Conservation (phyloP, 2,797 vertebrate genomes). For the Gobio occitaniae region DNA sequence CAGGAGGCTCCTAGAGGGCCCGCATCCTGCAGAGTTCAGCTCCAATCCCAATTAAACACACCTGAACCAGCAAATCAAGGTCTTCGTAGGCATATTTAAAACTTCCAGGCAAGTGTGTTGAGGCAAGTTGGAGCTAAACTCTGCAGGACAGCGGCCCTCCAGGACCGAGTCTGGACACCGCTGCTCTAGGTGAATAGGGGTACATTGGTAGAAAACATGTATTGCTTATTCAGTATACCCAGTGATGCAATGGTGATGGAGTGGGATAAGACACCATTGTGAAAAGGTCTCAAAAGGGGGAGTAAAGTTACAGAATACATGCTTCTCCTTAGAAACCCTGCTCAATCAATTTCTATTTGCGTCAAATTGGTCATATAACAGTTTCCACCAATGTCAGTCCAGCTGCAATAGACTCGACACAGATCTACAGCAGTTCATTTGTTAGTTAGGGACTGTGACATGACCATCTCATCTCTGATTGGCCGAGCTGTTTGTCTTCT, state of each 20-base stretch:
- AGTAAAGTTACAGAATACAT: slow-evolving; percentile 21
- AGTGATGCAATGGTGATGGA: slow-evolving; percentile 23
- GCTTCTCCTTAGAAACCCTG: background rate
- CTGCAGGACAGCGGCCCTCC: background rate
- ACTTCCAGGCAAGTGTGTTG: too few species aligned
- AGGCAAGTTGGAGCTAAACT: background rate
- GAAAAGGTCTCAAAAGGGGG: slow-evolving; percentile 15
- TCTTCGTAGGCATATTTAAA: too few species aligned
- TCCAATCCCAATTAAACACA: too few species aligned
- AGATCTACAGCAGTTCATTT: slow-evolving; percentile 17
- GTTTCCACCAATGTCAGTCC: background rate
- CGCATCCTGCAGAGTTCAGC: too few species aligned
- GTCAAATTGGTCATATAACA: slow-evolving; percentile 15
- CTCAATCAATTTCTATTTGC: background rate
- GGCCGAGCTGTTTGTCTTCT: background rate
- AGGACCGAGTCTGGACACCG: background rate
- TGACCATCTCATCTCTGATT: slow-evolving; percentile 8
- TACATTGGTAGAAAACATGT: slow-evolving; percentile 29
- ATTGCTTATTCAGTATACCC: slow-evolving; percentile 2
- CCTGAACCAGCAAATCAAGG: too few species aligned
- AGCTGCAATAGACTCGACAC: background rate
- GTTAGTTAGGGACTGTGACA: background rate
- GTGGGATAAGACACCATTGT: slow-evolving; percentile 27
- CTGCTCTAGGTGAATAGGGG: background rate
- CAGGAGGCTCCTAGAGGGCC: background rate